Base-by-base conservation (phyloP, 1,140 invertebrate species). In the Hyphantria cunea region DNA sequence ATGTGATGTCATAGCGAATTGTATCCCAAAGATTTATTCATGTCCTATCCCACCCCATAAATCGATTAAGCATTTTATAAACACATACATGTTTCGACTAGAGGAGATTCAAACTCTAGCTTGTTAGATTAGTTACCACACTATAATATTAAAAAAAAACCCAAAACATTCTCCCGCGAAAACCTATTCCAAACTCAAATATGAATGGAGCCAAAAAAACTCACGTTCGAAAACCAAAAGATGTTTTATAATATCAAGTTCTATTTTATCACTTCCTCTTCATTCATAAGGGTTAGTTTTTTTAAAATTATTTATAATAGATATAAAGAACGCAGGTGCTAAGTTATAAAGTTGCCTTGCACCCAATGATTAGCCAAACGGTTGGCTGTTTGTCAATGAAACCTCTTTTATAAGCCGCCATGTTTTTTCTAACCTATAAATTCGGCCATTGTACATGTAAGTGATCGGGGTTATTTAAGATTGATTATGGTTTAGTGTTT, bases 351-450 rank as follows among this genome's bases (percentile, higher is more conserved):
- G 45, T 48, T 58, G 55, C 55, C 55, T 58, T 48, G 25, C 55
- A 58, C 55, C 55, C 55, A 58, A 48, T 58, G 55, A 58, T 58
- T 58, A 58, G 55, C 55, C 45, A 58, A 58, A 58, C 44, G 55
- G 53, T 56, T 56, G 53, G 45, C 14, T 58, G 55, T 58, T 58
- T 58, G 55, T 58, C 55, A 58, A 49, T 39, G 55, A 14, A 25
- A 56, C 54, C 54, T 56, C 54, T 45, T 56, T 49, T 48, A 31
- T 17, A 17, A 11, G 32, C 42, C 55, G 55, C 55, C 55, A 58
- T 58, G 33, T 58, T 58, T 58, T 49, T 58, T 58, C 44, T 58
- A 58, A 58, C 55, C 55, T 58, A 49, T 58, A 58, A 58, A 56
- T 31, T 56, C 13, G 6, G 6, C 42, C 55, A 58, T 58, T 58